A percentile compares a stretch with the other conserved stretches of the same genome.
phyloP scores from a whole-genome alignment of 2,888 invertebrate genomes.

The Cynaeus angustus region DNA sequence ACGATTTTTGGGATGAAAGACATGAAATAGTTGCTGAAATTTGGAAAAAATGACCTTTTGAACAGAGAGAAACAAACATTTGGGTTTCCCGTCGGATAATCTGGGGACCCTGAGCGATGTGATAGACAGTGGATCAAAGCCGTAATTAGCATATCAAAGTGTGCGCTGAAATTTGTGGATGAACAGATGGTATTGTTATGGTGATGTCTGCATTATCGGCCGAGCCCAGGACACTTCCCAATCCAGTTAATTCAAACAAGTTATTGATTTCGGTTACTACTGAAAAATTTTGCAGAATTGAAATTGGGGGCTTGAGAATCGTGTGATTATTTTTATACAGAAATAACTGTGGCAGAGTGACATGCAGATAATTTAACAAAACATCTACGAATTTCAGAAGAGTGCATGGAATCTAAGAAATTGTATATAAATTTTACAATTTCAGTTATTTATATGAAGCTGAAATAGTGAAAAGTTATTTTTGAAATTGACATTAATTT shows the following conservation, averaged over 20 bases:
- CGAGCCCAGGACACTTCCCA: slow-evolving; percentile 37
- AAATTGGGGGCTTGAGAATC: no score
- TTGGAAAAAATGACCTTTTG: slow-evolving; percentile 7
- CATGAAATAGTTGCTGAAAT: slow-evolving; percentile 9
- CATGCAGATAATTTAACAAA: no score
- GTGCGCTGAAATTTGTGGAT: slow-evolving; percentile 62
- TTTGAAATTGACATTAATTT: no score
- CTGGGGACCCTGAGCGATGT: slow-evolving; percentile 47
- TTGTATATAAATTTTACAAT: no score
- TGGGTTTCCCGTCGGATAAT: slow-evolving; percentile 49
- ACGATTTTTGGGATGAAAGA: slow-evolving; percentile 15
- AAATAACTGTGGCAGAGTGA: no score
- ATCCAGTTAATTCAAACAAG: slow-evolving; percentile 16
- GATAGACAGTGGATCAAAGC: slow-evolving; percentile 60
- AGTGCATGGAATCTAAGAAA: no score
- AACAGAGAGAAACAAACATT: slow-evolving; percentile 43
- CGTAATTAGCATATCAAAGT: slow-evolving; percentile 67
- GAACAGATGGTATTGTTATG: slow-evolving; percentile 66
- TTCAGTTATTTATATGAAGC: no score
- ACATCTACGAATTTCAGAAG: no score
- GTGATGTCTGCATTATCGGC: slow-evolving; percentile 65
- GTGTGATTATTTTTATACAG: no score
- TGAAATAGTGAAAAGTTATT: no score
- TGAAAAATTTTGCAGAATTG: neutral
- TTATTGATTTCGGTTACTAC: slow-evolving; percentile 24